Evolutionary conservation across 2,113 vertebrate species (phyloP).

Genomic region (Phaethon lepturus): DNA sequence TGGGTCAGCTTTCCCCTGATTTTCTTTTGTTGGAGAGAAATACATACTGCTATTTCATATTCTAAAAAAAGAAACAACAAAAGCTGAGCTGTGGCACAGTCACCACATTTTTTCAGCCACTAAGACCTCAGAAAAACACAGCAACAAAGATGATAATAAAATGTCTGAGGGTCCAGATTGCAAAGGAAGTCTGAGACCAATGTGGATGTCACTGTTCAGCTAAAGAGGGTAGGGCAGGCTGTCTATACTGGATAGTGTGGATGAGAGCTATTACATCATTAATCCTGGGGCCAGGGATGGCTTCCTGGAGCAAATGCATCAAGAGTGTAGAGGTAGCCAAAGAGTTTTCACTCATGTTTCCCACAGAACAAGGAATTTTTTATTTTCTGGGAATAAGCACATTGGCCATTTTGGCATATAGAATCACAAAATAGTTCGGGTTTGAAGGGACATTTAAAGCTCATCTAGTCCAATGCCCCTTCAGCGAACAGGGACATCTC

Average conservation of each 20-base stretch:
- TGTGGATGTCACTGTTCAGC: background rate
- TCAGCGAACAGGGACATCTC: no score
- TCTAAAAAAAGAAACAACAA: background rate
- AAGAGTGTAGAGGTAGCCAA: background rate
- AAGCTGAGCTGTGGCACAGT: background rate
- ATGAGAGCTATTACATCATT: background rate
- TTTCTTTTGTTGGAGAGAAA: background rate
- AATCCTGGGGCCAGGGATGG: background rate
- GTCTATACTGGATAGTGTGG: background rate
- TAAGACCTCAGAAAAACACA: background rate
- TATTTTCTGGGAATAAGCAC: background rate
- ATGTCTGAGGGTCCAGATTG: background rate
- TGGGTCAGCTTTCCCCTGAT: background rate
- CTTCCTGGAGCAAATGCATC: background rate
- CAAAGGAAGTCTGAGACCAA: background rate
- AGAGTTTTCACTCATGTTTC: accelerated
- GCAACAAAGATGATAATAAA: background rate
- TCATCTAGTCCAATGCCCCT: no score
- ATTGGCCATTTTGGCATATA: background rate
- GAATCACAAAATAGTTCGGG: background rate
- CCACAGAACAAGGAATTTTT: background rate
- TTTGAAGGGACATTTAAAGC: no score
- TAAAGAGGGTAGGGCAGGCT: background rate
- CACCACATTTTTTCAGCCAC: background rate
- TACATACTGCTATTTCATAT: background rate